These are phyloP conservation scores for Rhorus exstirpatorius DNA, from an alignment of 2,888 invertebrate genomes.

Conservation along the genomic window DNA sequence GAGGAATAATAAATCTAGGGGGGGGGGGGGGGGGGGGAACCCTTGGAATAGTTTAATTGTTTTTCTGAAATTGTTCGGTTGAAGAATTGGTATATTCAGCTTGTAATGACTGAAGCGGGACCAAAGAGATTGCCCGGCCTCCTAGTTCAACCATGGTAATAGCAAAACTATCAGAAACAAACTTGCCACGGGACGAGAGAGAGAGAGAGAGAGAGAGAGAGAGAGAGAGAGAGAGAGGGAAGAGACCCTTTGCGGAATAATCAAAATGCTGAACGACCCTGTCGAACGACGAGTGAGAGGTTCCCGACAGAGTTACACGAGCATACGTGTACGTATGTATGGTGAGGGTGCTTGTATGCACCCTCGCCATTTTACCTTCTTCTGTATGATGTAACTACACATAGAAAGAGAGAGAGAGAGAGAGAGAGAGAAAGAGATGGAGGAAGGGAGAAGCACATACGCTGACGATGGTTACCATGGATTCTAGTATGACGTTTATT, in stretches of 20 bases:
- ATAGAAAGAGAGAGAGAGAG: conserved; percentile 37
- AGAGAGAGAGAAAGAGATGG: conserved; percentile 1
- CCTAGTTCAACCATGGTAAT: conserved; percentile 31
- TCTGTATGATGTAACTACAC: conserved; percentile 25
- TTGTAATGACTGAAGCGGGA: conserved; percentile 9
- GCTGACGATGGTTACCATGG: conserved; percentile 71
- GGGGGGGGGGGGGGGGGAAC: too few relatives aligned
- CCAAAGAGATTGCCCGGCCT: not conserved
- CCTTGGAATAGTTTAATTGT: not conserved
- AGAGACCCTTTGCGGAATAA: conserved; percentile 68
- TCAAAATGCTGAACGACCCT: conserved; percentile 71
- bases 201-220: not conserved
- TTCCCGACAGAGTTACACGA: not conserved
- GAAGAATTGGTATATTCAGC: conserved; percentile 1
- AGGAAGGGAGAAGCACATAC: conserved; percentile 30
- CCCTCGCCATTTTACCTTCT: conserved; percentile 16
- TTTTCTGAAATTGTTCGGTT: not conserved
- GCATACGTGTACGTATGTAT: conserved; percentile 37
- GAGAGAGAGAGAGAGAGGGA: conserved; percentile 6
- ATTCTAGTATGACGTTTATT: conserved; percentile 50
- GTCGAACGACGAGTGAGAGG: conserved; percentile 55
- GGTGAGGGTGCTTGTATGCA: too few relatives aligned
- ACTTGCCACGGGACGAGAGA: conserved; percentile 29
- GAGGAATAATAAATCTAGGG: not conserved
- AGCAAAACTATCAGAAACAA: conserved; percentile 67